These are phyloP conservation scores for Coregonus clupeaformis DNA, from an alignment of 2,113 vertebrate species.

Conservation along the genomic window DNA sequence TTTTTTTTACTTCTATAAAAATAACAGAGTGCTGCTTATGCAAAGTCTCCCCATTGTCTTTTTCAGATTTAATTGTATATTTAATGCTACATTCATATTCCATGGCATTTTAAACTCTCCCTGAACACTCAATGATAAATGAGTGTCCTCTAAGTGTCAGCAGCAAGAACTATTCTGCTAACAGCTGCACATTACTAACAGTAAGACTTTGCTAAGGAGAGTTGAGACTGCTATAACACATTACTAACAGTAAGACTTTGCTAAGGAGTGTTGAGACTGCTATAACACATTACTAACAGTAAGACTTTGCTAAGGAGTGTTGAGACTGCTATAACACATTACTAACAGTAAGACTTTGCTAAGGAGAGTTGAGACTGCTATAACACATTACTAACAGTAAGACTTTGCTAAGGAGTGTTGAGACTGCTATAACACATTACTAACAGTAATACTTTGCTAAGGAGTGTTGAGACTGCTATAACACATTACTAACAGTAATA, in stretches of 20 bases:
- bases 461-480: background rate
- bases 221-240: background rate
- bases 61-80: background rate
- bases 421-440: too few species aligned
- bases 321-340: too few species aligned
- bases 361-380: too few species aligned
- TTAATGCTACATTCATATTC: slow-evolving; percentile 7
- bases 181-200: slow-evolving; percentile 9
- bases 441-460: background rate
- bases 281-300: too few species aligned
- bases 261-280: too few species aligned
- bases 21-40: background rate
- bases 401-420: too few species aligned
- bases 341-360: too few species aligned
- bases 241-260: too few species aligned
- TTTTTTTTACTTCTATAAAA: too few species aligned
- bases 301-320: too few species aligned
- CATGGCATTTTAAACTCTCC: slow-evolving; percentile 6
- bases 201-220: background rate
- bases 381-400: too few species aligned
- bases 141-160: slow-evolving; percentile 1
- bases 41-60: background rate
- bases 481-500: background rate
- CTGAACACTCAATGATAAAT: slow-evolving; percentile 20
- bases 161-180: background rate